phyloP scores from a whole-genome alignment of 1,140 invertebrate species.

The Carposina sasakii region DNA sequence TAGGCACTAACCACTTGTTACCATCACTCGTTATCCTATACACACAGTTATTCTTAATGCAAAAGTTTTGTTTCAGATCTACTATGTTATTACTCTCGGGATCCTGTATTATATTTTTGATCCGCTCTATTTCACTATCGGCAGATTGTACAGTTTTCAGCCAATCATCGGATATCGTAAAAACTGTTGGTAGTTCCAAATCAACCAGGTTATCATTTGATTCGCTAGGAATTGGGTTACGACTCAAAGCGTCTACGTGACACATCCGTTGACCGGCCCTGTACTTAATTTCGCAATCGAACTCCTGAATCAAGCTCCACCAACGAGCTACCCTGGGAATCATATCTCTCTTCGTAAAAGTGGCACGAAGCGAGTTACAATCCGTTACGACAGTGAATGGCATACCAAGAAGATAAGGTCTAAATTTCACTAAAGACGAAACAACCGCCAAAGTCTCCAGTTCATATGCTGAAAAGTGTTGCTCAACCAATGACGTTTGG shows the following conservation, averaged over 20 bases:
- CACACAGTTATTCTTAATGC: conserved; percentile 12
- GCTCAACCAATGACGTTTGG: conserved; percentile 7
- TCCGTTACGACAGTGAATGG: conserved; percentile 25
- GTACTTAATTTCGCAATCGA: background rate
- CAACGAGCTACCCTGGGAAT: conserved; percentile 1
- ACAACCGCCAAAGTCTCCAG: conserved; percentile 35
- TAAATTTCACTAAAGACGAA: conserved; percentile 25
- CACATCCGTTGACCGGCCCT: background rate
- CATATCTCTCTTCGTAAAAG: conserved; percentile 1
- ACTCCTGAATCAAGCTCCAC: conserved; percentile 4
- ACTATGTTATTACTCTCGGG: background rate
- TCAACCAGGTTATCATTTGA: conserved; percentile 27
- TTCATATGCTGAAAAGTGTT: conserved; percentile 26
- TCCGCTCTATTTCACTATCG: background rate
- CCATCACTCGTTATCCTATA: conserved; percentile 23
- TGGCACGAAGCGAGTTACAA: background rate
- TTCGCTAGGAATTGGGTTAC: background rate
- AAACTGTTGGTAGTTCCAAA: background rate
- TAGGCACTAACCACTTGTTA: conserved; percentile 32
- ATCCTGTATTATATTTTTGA: background rate
- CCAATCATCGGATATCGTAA: background rate
- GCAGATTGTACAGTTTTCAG: background rate
- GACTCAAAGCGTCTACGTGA: background rate
- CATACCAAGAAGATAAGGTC: conserved; percentile 26
- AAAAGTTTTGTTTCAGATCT: conserved; percentile 16